Conservation (phyloP, 1,140 invertebrate species). For the Cydia strobilella region DNA sequence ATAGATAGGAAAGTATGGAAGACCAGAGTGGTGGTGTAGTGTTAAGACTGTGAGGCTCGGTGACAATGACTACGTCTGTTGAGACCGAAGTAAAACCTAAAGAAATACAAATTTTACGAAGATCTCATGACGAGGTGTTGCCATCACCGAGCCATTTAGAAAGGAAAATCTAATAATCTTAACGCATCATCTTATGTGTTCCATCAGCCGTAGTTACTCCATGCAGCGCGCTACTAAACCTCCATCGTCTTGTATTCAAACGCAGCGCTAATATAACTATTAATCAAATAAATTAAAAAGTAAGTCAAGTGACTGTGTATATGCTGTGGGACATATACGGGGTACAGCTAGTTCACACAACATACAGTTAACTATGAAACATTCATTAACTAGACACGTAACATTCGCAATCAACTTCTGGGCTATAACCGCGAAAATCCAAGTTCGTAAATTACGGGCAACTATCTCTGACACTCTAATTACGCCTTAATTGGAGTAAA, state of each 20-base stretch:
- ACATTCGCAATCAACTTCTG: constrained; percentile 15
- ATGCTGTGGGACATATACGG: constrained; percentile 16
- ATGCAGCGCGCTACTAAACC: constrained; percentile 11
- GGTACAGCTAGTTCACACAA: constrained; percentile 24
- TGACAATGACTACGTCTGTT: background rate
- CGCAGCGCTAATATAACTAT: constrained; percentile 23
- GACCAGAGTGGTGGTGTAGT: constrained; percentile 54
- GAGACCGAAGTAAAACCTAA: background rate
- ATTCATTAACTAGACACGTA: constrained; percentile 28
- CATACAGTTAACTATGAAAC: constrained; percentile 13
- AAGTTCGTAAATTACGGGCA: no score
- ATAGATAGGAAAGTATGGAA: constrained; percentile 46
- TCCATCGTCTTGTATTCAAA: constrained; percentile 20
- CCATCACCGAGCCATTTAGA: background rate
- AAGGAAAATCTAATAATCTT: constrained; percentile 10
- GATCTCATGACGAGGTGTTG: background rate
- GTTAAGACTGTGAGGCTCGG: constrained; percentile 39
- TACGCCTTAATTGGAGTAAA: no score
- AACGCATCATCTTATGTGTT: constrained; percentile 12
- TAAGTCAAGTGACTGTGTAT: constrained; percentile 27
- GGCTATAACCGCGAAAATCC: no score
- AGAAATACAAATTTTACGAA: background rate
- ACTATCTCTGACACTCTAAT: no score
- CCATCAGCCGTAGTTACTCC: background rate
- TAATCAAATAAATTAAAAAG: background rate